Conservation (phyloP, 2,888 invertebrate genomes). For the Ophion slaviceki region DNA sequence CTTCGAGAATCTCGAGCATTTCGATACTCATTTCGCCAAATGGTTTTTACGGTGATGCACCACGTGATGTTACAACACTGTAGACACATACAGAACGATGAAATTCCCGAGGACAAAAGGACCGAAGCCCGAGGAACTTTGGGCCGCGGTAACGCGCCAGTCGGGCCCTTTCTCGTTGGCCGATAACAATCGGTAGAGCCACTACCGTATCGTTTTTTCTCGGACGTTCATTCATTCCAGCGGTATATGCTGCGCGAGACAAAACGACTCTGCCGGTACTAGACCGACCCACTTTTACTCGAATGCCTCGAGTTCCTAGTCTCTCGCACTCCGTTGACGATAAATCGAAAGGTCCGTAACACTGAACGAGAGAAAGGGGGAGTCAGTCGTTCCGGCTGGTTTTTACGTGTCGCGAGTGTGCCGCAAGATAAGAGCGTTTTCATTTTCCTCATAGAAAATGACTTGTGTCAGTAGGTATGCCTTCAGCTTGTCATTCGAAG, state of each 20-base stretch:
- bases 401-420: background rate
- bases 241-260: slow-evolving; percentile 3
- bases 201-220: background rate
- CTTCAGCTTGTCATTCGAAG: background rate
- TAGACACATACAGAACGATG: background rate
- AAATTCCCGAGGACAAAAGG: background rate
- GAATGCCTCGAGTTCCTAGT: background rate
- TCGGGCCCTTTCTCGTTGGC: background rate
- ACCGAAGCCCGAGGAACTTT: background rate
- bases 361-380: background rate
- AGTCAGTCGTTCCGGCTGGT: slow-evolving; percentile 10
- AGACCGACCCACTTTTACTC: slow-evolving; percentile 20
- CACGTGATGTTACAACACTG: background rate
- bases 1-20: slow-evolving; percentile 51
- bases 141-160: background rate
- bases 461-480: background rate
- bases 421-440: background rate
- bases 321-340: slow-evolving; percentile 26
- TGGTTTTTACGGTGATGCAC: slow-evolving; percentile 56
- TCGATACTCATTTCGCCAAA: slow-evolving; percentile 59
- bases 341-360: slow-evolving; percentile 34
- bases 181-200: background rate
- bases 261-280: slow-evolving; percentile 12
- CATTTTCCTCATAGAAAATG: background rate
- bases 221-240: slow-evolving; percentile 40